A percentile compares a stretch with the other conserved stretches of the same genome.
Conservation (phyloP, 2,888 invertebrate genomes). For the Perdita meconis region DNA sequence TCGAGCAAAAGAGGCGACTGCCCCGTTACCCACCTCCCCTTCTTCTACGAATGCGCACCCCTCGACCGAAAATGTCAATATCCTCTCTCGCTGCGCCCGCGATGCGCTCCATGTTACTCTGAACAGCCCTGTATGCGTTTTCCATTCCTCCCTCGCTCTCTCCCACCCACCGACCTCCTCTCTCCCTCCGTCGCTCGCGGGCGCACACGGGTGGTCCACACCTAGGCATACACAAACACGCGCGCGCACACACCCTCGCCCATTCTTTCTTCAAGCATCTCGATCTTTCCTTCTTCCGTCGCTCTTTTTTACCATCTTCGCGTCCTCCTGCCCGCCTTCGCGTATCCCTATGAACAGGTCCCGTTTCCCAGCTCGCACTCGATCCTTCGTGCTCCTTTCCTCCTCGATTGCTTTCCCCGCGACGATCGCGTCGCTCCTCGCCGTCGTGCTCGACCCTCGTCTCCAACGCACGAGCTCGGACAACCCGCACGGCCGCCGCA, state of each 20-base stretch:
- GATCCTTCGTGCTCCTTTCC: not conserved
- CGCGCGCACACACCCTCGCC: not conserved
- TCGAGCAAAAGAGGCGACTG: conserved; percentile 72
- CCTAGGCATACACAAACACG: too few species aligned
- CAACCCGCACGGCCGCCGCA: too few species aligned
- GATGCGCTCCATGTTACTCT: conserved; percentile 73
- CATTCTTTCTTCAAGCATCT: conserved; percentile 13
- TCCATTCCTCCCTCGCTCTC: conserved; percentile 54
- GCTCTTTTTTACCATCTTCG: not conserved
- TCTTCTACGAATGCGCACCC: conserved; percentile 79
- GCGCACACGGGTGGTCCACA: not conserved
- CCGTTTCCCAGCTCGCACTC: not conserved
- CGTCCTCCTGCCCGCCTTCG: not conserved
- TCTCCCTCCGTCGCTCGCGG: conserved; percentile 63
- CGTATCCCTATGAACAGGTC: too few species aligned
- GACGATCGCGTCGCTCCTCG: too few species aligned
- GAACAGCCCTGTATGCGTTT: conserved; percentile 54
- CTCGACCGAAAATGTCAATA: conserved; percentile 83
- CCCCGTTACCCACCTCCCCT: conserved; percentile 71
- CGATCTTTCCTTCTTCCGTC: not conserved
- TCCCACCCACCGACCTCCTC: conserved; percentile 30
- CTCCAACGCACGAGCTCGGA: too few species aligned
- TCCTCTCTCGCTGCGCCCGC: conserved; percentile 78
- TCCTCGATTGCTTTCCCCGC: too few species aligned
- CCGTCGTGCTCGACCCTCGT: too few species aligned